Conservation (phyloP, 2,113 vertebrate genomes). For the Murina feae region DNA sequence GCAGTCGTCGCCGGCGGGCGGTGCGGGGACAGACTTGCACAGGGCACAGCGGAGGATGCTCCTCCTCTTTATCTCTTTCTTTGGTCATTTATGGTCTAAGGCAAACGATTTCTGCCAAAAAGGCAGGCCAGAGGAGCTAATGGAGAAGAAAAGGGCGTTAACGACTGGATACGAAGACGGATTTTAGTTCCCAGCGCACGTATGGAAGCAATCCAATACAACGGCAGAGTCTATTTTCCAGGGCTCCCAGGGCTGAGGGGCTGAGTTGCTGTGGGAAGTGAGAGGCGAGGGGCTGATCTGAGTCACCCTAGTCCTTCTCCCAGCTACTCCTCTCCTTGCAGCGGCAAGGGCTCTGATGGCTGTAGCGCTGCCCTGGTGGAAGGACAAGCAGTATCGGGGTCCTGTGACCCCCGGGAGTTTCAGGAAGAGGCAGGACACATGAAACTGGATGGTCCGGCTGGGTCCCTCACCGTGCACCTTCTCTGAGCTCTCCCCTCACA, state of each 20-base stretch:
- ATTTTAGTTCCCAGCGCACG: not conserved
- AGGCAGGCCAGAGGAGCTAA: not conserved
- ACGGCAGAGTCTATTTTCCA: not conserved
- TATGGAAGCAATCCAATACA: not conserved
- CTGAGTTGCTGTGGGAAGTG: not conserved
- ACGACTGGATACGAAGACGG: not conserved
- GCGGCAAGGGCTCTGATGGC: not conserved
- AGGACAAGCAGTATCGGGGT: not conserved
- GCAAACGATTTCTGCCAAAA: slow-evolving; percentile 16
- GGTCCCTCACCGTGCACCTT: not conserved
- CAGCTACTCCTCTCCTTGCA: not conserved
- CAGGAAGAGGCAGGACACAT: not conserved
- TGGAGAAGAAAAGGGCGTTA: not conserved
- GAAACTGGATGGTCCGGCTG: too few species aligned
- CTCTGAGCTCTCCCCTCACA: not conserved
- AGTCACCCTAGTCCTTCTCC: too few species aligned
- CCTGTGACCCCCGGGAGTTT: not conserved
- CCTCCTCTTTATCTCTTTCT: not conserved
- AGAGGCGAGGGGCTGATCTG: not conserved
- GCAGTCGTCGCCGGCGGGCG: not conserved
- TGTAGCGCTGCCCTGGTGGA: not conserved
- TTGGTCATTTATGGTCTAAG: not conserved
- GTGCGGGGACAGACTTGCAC: not conserved
- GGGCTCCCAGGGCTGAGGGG: not conserved
- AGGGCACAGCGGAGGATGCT: not conserved